Evolutionary conservation across 2,113 vertebrate species (phyloP).

Genomic region (Oenanthe melanoleuca): DNA sequence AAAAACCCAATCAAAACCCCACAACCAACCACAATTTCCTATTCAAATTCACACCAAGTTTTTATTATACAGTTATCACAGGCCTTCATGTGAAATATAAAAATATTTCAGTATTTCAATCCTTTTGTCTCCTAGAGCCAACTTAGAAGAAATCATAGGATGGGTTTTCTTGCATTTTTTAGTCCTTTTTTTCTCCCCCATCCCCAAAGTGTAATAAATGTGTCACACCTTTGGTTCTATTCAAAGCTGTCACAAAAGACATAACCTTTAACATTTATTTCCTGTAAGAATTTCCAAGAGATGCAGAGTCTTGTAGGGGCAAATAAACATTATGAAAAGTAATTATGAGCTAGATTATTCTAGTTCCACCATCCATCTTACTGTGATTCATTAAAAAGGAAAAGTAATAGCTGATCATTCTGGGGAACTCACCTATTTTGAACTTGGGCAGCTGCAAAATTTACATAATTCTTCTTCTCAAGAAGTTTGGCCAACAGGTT

Average conservation of each 20-base stretch:
- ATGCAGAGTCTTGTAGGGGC: background rate
- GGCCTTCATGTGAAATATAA: background rate
- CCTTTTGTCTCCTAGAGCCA: background rate
- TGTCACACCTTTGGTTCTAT: background rate
- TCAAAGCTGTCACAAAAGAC: background rate
- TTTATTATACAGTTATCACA: background rate
- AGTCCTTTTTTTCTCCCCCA: background rate
- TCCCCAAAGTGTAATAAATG: background rate
- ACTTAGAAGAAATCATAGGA: background rate
- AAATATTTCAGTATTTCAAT: background rate
- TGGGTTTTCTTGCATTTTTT: background rate
- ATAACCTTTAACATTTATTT: background rate
- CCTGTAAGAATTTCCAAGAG: background rate
- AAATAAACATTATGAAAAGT: background rate
- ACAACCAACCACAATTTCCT: background rate
- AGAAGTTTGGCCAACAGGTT: conserved; percentile 91
- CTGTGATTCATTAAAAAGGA: background rate
- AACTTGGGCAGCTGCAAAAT: conserved; percentile 93
- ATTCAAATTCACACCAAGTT: background rate
- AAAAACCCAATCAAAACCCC: background rate
- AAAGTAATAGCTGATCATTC: background rate
- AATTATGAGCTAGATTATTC: background rate
- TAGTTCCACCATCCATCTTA: background rate
- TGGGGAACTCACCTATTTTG: conserved; percentile 87
- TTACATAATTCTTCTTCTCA: conserved; percentile 95